Conservation (phyloP, 2,797 vertebrate genomes). For the Oceanodroma leucorhoa region DNA sequence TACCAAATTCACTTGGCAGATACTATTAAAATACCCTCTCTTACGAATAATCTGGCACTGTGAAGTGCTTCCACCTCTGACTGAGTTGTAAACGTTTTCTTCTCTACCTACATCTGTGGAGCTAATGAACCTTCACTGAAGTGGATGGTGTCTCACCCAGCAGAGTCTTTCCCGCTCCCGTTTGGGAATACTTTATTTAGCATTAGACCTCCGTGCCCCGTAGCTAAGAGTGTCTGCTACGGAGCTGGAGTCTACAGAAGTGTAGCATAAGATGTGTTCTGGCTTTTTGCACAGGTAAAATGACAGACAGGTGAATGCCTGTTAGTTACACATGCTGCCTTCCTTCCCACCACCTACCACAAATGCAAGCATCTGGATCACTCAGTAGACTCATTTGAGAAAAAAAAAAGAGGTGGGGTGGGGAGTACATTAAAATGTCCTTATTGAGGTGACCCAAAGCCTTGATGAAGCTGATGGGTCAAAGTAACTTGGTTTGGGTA, state of each 20-base stretch:
- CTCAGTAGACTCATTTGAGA: neutral
- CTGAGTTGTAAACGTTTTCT: neutral
- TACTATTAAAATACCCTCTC: neutral
- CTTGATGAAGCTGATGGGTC: neutral
- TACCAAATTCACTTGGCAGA: neutral
- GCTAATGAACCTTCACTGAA: neutral
- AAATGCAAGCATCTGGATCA: neutral
- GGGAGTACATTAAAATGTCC: neutral
- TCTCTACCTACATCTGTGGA: neutral
- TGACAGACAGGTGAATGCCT: neutral
- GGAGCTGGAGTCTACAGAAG: neutral
- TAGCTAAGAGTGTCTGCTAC: neutral
- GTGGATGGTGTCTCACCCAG: neutral
- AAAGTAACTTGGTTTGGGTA: neutral
- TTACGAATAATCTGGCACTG: neutral
- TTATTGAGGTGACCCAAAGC: neutral
- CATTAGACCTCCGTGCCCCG: neutral
- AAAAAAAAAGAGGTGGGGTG: rapidly evolving
- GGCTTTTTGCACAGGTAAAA: neutral
- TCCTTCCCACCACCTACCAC: neutral
- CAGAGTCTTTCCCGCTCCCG: neutral
- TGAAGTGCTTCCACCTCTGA: neutral
- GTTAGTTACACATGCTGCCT: neutral
- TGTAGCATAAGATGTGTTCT: neutral
- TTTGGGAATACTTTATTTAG: neutral